Base-by-base conservation (phyloP, 2,797 vertebrate species). In the Alcedo atthis region DNA sequence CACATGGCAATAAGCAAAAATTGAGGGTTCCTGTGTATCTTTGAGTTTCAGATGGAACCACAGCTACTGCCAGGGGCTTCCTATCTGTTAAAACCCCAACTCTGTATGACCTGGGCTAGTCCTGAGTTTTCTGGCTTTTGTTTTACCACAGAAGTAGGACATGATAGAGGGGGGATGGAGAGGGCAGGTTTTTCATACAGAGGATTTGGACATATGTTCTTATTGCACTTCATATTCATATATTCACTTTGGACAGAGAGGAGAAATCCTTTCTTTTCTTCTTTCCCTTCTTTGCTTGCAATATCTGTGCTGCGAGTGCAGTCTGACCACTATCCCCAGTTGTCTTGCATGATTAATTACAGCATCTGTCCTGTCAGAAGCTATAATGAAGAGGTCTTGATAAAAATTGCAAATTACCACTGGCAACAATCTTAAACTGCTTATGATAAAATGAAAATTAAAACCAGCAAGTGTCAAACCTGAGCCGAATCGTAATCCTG, bases 371-470 rank as follows among this genome's bases (percentile, higher is more conserved):
- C 98, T 98, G 99, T 99, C 98, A 99, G 98, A 98, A 98, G 98
- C 98, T 98, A 97, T 98, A 98, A 98, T 98, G 98, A 98, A 99
- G 98, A 98, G 98, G 98, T 98, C 98, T 98, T 98, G 98, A 98
- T 99, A 98, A 99, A 98, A 98, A 99, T 98, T 98, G 98, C 98
- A 99, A 99, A 99, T 99, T 99, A 99, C 98, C 97, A 96, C 98
- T 99, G 99, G 98, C 99, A 99, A 99, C 98, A 98, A 98, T 98
- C 98, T 99, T 99, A 98, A 99, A 99, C 98, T 98, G 98, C 98
- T 99, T 99, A 99, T 99, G 98, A 99, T 99, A 98, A 99, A 99
- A 99, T 98, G 98, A 99, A 99, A 99, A 99, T 99, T 99, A 99
- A 99, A 99, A 99, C 97, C 98, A 98, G 98, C 98, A 98, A 99